Conservation (phyloP, 2,113 vertebrate species). For the Thunnus thynnus region DNA sequence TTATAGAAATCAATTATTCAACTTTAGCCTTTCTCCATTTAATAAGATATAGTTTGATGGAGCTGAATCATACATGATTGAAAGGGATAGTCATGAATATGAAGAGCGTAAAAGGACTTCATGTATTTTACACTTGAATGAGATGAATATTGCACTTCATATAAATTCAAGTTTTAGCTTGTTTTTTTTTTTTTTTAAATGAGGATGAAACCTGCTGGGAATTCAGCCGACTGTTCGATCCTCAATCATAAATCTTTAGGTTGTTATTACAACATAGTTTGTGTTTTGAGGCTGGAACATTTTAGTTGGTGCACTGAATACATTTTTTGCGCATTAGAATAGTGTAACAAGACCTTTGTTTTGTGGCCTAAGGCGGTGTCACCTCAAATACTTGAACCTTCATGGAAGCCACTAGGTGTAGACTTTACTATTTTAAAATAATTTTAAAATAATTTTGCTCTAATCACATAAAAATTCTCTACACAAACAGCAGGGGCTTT, state of each 20-base stretch:
- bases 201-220: constrained; percentile 45
- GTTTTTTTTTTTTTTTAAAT: constrained; percentile 31
- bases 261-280: constrained; percentile 49
- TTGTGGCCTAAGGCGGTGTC: neutral
- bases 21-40: constrained; percentile 33
- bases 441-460: no score
- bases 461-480: neutral
- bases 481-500: no score
- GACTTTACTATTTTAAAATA: no score
- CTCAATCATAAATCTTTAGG: constrained; percentile 30
- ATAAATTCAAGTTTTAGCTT: constrained; percentile 56
- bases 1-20: constrained; percentile 53
- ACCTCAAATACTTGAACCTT: neutral
- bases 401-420: neutral
- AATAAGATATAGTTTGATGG: constrained; percentile 42
- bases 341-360: neutral
- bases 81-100: constrained; percentile 34
- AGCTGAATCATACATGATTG: constrained; percentile 55
- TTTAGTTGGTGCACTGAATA: neutral
- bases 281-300: neutral
- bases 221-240: constrained; percentile 33
- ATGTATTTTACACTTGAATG: constrained; percentile 53
- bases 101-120: constrained; percentile 32
- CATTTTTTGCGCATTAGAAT: neutral
- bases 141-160: constrained; percentile 57